Conservation (phyloP, 1,140 invertebrate genomes). For the Heliconius melpomene region DNA sequence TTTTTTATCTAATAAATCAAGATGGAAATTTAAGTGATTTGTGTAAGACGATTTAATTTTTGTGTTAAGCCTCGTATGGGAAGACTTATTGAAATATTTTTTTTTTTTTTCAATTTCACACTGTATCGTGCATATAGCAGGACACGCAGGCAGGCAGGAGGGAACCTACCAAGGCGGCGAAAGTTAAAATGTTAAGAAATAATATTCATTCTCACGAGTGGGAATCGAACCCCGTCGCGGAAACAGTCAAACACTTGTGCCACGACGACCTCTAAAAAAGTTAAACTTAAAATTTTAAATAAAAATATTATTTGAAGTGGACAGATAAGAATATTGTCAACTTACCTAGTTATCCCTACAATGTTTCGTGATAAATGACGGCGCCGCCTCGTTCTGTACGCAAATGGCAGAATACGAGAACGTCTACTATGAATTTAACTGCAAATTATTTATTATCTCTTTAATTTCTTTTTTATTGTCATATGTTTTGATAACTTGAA, state of each 20-base stretch:
- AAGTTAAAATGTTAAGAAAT: too few relatives aligned
- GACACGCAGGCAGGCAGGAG: too few relatives aligned
- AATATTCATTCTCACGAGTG: too few relatives aligned
- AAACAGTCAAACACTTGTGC: too few relatives aligned
- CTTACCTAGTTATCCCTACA: conserved; percentile 13
- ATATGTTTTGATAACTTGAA: not conserved
- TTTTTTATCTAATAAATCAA: conserved; percentile 57
- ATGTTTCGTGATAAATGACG: conserved; percentile 19
- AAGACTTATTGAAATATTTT: not conserved
- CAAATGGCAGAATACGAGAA: conserved; percentile 9
- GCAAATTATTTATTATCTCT: not conserved
- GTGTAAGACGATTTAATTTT: conserved; percentile 24
- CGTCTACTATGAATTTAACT: conserved; percentile 5
- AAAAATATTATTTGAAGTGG: not conserved
- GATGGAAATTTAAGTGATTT: conserved; percentile 44
- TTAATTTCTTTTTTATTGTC: not conserved
- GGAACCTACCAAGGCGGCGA: too few relatives aligned
- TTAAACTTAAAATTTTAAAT: not conserved
- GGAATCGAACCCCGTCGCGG: too few relatives aligned
- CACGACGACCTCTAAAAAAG: too few relatives aligned
- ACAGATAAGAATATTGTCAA: conserved; percentile 21
- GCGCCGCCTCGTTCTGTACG: conserved; percentile 20
- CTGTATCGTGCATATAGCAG: too few relatives aligned
- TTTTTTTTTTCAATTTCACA: too few relatives aligned
- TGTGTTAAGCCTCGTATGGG: not conserved